phyloP scores from a whole-genome alignment of 2,797 vertebrate genomes.

The Phoebastria nigripes region DNA sequence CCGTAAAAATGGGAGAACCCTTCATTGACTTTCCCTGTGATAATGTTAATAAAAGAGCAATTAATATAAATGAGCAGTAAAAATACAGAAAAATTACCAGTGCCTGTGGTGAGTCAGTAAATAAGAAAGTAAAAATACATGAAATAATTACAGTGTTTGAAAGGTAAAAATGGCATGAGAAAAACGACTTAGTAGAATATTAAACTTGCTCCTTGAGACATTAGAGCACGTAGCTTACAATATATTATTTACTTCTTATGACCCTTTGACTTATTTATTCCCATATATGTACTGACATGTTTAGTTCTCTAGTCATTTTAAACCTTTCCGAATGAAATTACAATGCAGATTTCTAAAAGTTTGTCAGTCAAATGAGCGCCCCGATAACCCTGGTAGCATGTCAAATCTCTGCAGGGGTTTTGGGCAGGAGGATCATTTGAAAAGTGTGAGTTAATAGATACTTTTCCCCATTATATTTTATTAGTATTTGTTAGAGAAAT shows the following conservation, averaged over 20 bases:
- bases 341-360: conserved; percentile 5
- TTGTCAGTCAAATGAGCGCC: neutral
- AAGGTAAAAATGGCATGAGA: conserved; percentile 67
- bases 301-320: neutral
- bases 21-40: conserved; percentile 63
- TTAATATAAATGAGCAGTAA: conserved; percentile 75
- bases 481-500: neutral
- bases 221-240: neutral
- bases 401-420: neutral
- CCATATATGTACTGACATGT: neutral
- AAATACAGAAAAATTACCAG: conserved; percentile 73
- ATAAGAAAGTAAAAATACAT: conserved; percentile 78
- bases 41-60: conserved; percentile 70
- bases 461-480: neutral
- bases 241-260: conserved; percentile 21
- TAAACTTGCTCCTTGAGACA: conserved; percentile 56
- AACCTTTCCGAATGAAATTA: conserved; percentile 11
- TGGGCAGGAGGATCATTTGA: neutral
- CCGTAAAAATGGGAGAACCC: conserved; percentile 29
- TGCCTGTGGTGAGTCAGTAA: conserved; percentile 75
- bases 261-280: neutral
- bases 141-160: conserved; percentile 78
- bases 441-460: neutral
- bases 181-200: conserved; percentile 72
- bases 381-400: neutral